Conservation (phyloP, 2,113 vertebrate species). For the Plectropomus leopardus region DNA sequence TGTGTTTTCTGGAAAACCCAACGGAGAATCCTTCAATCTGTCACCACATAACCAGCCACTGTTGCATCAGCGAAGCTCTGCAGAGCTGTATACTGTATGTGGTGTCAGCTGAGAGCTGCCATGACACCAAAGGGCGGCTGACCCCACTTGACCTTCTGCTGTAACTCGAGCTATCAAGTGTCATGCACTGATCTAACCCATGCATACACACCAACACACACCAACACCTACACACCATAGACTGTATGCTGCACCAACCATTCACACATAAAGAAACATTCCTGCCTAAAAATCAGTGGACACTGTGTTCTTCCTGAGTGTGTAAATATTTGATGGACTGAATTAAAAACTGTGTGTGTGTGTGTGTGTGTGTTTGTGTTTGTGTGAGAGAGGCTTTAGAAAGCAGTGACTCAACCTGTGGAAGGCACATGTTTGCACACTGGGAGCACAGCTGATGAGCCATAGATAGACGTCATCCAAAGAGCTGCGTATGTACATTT, state of each 20-base stretch:
- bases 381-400: slow-evolving; percentile 1
- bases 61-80: not conserved
- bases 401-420: slow-evolving; percentile 2
- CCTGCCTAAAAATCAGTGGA: not conserved
- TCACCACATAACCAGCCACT: not conserved
- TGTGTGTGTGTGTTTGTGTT: not conserved
- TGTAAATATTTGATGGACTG: slow-evolving; percentile 31
- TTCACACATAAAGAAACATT: not conserved
- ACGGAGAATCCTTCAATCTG: not conserved
- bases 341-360: slow-evolving; percentile 2
- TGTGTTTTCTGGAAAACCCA: not conserved
- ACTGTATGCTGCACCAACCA: not conserved
- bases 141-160: slow-evolving; percentile 22
- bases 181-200: not conserved
- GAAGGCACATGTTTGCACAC: slow-evolving; percentile 9
- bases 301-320: not conserved
- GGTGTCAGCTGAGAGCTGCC: not conserved
- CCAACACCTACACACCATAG: no score
- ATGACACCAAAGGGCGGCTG: slow-evolving; percentile 1
- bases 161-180: slow-evolving; percentile 15
- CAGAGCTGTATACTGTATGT: not conserved
- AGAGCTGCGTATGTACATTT: not conserved
- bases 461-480: not conserved
- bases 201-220: not conserved
- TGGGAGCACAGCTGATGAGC: not conserved